phyloP scores from a whole-genome alignment of 2,113 vertebrate species.

The Catagonus wagneri region DNA sequence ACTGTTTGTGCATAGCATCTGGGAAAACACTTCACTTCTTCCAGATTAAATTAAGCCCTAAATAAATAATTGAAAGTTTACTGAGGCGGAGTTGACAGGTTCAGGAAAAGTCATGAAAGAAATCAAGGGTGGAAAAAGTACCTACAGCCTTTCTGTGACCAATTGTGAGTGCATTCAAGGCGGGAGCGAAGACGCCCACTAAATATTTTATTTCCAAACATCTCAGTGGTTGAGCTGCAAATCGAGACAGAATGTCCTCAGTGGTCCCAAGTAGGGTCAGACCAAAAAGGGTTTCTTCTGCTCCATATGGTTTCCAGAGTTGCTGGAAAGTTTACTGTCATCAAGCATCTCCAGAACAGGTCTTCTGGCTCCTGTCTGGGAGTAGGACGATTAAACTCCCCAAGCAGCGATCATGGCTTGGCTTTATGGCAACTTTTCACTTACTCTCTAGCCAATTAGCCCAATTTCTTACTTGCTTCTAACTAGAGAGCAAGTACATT shows the following conservation, averaged over 20 bases:
- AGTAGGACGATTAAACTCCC: neutral
- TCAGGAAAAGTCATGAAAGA: neutral
- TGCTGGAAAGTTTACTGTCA: neutral
- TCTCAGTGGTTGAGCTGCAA: neutral
- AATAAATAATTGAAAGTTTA: slow-evolving; percentile 21
- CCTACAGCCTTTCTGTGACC: neutral
- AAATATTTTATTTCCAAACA: neutral
- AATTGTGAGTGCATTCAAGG: neutral
- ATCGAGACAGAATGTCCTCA: neutral
- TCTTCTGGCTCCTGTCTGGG: neutral
- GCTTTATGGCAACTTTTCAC: neutral
- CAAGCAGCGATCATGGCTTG: neutral
- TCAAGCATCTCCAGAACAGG: neutral
- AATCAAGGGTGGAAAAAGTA: neutral
- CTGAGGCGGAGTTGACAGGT: neutral
- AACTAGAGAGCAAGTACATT: neutral
- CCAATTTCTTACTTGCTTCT: neutral
- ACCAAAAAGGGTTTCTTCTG: neutral
- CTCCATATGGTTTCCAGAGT: neutral
- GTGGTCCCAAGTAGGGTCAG: neutral
- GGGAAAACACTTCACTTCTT: slow-evolving; percentile 40
- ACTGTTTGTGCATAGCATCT: neutral
- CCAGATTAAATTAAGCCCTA: neutral
- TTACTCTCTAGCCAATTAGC: neutral
- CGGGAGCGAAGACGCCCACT: neutral